Conservation (phyloP, 2,797 vertebrate genomes). For the Hypotaenidia philippensis region DNA sequence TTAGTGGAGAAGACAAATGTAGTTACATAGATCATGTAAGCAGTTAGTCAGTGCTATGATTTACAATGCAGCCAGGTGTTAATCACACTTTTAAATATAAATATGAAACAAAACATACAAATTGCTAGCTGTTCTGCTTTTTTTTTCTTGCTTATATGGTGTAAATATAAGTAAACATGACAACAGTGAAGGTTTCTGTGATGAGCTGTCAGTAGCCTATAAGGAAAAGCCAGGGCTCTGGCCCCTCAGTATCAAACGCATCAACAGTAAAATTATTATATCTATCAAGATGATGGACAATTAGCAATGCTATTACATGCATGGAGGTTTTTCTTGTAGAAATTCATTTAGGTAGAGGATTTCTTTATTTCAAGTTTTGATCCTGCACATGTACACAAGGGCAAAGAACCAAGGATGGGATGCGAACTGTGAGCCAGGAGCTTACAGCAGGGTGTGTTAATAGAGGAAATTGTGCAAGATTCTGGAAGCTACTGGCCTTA, state of each 20-base stretch:
- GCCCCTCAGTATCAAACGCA: neutral
- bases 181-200: neutral
- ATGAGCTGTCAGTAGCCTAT: neutral
- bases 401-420: neutral
- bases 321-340: neutral
- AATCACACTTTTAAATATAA: neutral
- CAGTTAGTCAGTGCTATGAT: neutral
- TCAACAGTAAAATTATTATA: neutral
- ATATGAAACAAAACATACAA: neutral
- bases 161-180: neutral
- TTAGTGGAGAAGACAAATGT: neutral
- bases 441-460: fast-evolving
- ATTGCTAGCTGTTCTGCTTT: neutral
- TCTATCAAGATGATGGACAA: neutral
- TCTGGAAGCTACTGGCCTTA: neutral
- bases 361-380: neutral
- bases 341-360: neutral
- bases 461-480: neutral
- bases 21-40: neutral
- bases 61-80: neutral
- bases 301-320: neutral
- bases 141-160: neutral
- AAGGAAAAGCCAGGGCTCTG: neutral
- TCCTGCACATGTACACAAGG: neutral
- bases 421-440: neutral